Conservation (phyloP, 2,888 invertebrate genomes). For the Acanthosepion lycidas region DNA sequence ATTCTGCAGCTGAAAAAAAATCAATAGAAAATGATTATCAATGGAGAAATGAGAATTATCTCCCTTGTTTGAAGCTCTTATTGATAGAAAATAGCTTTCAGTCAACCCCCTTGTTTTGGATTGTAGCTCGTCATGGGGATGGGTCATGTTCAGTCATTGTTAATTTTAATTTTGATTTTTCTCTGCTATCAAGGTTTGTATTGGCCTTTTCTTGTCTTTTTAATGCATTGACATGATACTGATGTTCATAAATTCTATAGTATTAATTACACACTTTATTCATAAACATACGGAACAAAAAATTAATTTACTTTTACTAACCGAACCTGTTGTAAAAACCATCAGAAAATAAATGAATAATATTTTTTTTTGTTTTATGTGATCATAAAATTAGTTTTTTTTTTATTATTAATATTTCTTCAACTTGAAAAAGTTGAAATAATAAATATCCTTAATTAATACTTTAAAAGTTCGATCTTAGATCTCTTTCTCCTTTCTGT, state of each 20-base stretch:
- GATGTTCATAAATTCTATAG: background rate
- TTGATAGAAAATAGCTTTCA: background rate
- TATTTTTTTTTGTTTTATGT: no score
- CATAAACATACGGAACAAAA: background rate
- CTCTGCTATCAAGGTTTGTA: background rate
- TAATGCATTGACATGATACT: background rate
- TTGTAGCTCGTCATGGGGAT: slow-evolving; percentile 33
- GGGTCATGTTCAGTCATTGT: background rate
- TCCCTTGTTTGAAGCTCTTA: background rate
- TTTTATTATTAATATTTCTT: no score
- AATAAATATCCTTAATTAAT: no score
- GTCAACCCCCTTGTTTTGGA: background rate
- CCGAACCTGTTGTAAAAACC: no score
- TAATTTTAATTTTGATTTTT: background rate
- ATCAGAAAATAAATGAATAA: no score
- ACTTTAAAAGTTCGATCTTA: no score
- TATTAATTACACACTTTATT: background rate
- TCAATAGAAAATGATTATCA: no score
- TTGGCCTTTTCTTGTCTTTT: background rate
- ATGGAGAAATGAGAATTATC: background rate
- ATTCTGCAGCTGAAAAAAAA: no score
- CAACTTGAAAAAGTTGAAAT: no score
- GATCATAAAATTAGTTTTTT: no score
- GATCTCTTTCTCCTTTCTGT: no score
- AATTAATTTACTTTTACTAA: background rate